Evolutionary conservation across 2,888 invertebrate species (phyloP).

Genomic region (Syrphus vitripennis): DNA sequence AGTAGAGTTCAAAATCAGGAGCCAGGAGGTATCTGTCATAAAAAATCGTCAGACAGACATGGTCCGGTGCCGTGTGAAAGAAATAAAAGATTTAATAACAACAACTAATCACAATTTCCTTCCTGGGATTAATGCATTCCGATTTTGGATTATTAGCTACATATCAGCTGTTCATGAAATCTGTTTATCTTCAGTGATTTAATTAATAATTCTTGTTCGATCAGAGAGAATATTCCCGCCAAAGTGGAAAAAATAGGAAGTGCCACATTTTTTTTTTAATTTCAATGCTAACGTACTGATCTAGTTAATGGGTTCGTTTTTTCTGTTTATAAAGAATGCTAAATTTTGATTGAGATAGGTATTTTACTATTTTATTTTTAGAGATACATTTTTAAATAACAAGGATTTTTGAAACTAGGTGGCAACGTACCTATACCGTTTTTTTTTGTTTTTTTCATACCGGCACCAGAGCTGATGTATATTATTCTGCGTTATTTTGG

Average conservation of each 20-base stretch:
- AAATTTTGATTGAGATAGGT: too few relatives aligned
- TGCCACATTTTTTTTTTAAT: background rate
- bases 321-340: too few relatives aligned
- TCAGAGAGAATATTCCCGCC: background rate
- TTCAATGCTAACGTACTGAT: background rate
- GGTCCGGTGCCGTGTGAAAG: background rate
- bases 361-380: too few relatives aligned
- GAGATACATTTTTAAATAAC: too few relatives aligned
- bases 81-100: background rate
- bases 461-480: too few relatives aligned
- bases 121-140: background rate
- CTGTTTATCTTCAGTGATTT: too few relatives aligned
- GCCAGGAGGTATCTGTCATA: background rate
- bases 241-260: background rate
- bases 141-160: conserved; percentile 6
- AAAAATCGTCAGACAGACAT: background rate
- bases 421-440: too few relatives aligned
- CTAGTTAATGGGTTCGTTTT: background rate
- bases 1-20: background rate
- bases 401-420: too few relatives aligned
- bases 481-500: too few relatives aligned
- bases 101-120: background rate
- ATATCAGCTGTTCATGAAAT: background rate
- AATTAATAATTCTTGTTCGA: too few relatives aligned
- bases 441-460: too few relatives aligned